phyloP scores from a whole-genome alignment of 1,140 invertebrate species.

The Eubasilissa regina region DNA sequence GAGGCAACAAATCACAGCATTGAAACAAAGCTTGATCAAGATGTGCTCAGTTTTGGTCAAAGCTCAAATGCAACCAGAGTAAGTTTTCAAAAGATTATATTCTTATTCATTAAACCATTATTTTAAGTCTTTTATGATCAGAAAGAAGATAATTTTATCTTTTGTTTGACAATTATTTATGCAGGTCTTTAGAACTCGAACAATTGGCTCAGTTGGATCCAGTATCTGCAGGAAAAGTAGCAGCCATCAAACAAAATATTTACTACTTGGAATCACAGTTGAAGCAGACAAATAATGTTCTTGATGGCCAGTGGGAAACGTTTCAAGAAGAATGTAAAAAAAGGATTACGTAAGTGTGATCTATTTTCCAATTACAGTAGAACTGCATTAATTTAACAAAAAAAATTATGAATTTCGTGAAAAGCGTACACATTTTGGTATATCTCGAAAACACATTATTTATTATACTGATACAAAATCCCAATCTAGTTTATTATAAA shows the following conservation, averaged over 20 bases:
- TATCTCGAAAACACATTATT: too few relatives aligned
- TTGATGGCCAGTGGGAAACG: constrained; percentile 77
- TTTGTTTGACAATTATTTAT: not conserved
- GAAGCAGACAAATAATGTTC: constrained; percentile 71
- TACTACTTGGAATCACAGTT: constrained; percentile 78
- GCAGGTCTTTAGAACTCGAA: constrained; percentile 68
- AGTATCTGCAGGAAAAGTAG: constrained; percentile 71
- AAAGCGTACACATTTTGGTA: too few relatives aligned
- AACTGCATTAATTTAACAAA: too few relatives aligned
- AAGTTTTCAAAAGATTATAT: constrained; percentile 56
- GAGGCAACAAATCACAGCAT: constrained; percentile 63
- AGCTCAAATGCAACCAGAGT: constrained; percentile 76
- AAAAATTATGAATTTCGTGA: too few relatives aligned
- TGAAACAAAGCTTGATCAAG: constrained; percentile 76
- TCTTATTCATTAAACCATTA: not conserved
- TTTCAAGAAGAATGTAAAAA: constrained; percentile 70
- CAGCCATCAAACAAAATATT: constrained; percentile 73
- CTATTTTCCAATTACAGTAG: too few relatives aligned
- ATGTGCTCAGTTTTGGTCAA: constrained; percentile 78
- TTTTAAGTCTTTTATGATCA: not conserved
- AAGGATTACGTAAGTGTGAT: constrained; percentile 63
- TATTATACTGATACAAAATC: too few relatives aligned
- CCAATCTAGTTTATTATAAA: too few relatives aligned
- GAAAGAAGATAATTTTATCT: constrained; percentile 7
- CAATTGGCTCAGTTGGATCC: constrained; percentile 74